Evolutionary conservation across 2,888 invertebrate genomes (phyloP), one percentile per base, ranked within the genome.

Genomic region (Dicyrtoma fusca): DNA sequence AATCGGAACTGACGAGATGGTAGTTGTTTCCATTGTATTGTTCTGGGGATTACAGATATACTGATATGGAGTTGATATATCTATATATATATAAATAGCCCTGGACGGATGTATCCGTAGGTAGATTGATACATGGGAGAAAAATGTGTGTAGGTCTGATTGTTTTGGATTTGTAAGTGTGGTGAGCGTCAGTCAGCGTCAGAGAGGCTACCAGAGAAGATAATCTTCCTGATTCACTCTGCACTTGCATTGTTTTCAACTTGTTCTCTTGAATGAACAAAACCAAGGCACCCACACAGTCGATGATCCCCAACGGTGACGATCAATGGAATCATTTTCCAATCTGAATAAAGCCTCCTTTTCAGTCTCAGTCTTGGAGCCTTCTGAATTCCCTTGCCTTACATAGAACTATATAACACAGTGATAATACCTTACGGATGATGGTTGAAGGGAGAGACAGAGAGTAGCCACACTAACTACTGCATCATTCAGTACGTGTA

Each of bases 241-340:
- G 23, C 66, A 55, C 55, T 44, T 57, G 68, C 68, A 68, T 68
- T 68, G 68, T 68, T 57, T 68, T 45, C 68, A 57, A 68, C 68
- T 68, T 57, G 68, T 57, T 26, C 17, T 34, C 23, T 66, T 61
- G 57, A 68, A 59, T 68, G 68, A 68, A 59, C 68, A 68, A 57
- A 68, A 64, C 26, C 19, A 59, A 68, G 68, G 55, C 68, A 68
- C 68, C 68, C 68, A 68, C 68, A 66, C 66, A 51, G 23, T 5
- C 17, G 23, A 34, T 23, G 45, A 57, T 59, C 23, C 66, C 55
- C 66, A 44, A 42, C 57, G 47, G 57, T 57, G 68, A 61, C 45
- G 68, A 68, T 68, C 68, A 68, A 68, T 68, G 68, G 57, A 68
- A 68, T 68, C 68, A 68, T 68, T 68, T 59, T 68, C 68, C 45